Conservation (phyloP, 2,113 vertebrate genomes). For the Cathartes aura region DNA sequence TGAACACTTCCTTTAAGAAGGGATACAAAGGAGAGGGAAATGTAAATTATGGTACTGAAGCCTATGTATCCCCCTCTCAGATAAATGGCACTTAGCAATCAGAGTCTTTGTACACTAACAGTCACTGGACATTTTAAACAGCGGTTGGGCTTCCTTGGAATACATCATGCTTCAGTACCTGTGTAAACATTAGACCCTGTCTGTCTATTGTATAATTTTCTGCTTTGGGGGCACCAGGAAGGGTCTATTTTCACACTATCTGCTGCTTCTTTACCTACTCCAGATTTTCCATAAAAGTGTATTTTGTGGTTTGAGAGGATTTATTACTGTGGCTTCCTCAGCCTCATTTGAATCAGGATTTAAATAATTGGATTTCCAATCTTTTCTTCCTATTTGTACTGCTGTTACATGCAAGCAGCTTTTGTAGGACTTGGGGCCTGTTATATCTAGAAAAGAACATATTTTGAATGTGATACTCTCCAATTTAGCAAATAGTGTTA, state of each 20-base stretch:
- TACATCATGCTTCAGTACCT: neutral
- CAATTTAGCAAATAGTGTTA: neutral
- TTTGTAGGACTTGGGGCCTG: neutral
- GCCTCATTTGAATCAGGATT: slow-evolving; percentile 9
- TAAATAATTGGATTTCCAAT: neutral
- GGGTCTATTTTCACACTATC: neutral
- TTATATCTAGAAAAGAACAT: neutral
- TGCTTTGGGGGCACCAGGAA: neutral
- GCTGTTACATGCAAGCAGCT: neutral
- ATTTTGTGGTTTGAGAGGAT: neutral
- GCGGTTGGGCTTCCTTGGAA: neutral
- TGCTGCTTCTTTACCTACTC: neutral
- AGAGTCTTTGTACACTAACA: neutral
- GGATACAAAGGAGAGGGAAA: neutral
- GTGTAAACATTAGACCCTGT: neutral
- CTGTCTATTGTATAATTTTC: neutral
- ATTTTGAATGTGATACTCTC: neutral
- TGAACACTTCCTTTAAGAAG: neutral
- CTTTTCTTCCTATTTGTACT: neutral
- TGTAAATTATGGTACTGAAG: neutral
- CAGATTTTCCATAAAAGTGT: neutral
- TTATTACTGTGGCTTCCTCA: neutral
- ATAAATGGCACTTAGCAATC: neutral
- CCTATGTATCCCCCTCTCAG: neutral
- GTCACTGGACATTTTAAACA: neutral